Conservation (phyloP, 2,113 vertebrate genomes). For the Dunckerocampus dactyliophorus region DNA sequence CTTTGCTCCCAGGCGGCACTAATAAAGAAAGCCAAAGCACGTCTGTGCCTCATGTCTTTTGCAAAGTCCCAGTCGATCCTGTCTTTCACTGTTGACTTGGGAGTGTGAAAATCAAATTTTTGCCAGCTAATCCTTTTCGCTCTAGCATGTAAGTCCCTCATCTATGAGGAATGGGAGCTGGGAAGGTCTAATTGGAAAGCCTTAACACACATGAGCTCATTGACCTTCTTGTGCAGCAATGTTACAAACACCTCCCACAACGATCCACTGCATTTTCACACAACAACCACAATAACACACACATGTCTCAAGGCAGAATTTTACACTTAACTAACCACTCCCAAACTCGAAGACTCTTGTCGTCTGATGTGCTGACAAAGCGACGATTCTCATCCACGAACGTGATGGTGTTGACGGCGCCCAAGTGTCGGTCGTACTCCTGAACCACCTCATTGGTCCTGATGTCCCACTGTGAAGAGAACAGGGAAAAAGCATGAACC, state of each 20-base stretch:
- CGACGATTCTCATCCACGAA: slow-evolving; percentile 98
- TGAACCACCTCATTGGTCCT: slow-evolving; percentile 94
- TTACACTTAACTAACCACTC: slow-evolving; percentile 84
- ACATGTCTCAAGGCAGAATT: neutral
- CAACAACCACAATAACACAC: slow-evolving; percentile 5
- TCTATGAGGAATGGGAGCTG: slow-evolving; percentile 7
- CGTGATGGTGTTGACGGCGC: slow-evolving; percentile 99
- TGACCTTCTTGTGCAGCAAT: too few species aligned
- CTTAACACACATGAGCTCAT: neutral
- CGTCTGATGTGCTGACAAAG: slow-evolving; percentile 97
- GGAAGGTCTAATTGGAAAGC: neutral
- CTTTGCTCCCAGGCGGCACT: slow-evolving; percentile 37
- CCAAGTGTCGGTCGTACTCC: slow-evolving; percentile 95
- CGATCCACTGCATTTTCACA: neutral
- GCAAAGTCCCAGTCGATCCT: too few species aligned
- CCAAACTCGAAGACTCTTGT: slow-evolving; percentile 97
- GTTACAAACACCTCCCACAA: neutral
- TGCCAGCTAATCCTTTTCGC: slow-evolving; percentile 11
- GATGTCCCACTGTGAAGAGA: slow-evolving; percentile 83
- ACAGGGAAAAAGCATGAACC: neutral
- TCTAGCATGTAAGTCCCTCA: neutral
- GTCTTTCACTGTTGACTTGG: neutral
- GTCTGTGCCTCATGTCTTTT: neutral
- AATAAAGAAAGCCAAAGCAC: slow-evolving; percentile 19
- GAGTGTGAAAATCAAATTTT: neutral